phyloP scores from a whole-genome alignment of 2,888 invertebrate species.

The Rhaphigaster nebulosa region DNA sequence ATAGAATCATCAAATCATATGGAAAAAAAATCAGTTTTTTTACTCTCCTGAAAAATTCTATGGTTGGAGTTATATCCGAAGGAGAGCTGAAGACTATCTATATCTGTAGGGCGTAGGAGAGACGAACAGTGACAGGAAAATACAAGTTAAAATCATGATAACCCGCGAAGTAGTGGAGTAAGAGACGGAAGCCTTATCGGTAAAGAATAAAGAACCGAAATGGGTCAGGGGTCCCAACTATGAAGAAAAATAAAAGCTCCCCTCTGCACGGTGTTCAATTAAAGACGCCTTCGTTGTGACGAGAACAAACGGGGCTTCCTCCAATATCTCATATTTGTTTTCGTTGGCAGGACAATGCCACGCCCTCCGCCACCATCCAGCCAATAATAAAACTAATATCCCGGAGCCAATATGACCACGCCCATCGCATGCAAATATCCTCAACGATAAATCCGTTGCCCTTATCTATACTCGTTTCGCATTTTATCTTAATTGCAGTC shows the following conservation, averaged over 20 bases:
- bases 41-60: too few relatives aligned
- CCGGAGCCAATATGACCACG: not conserved
- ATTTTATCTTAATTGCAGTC: constrained; percentile 20
- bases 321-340: constrained; percentile 41
- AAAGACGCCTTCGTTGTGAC: constrained; percentile 24
- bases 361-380: not conserved
- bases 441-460: not conserved
- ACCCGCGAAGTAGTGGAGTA: not conserved
- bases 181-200: constrained; percentile 18
- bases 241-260: constrained; percentile 28
- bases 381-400: constrained; percentile 41
- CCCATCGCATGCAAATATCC: constrained; percentile 36
- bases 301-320: constrained; percentile 20
- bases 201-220: constrained; percentile 25
- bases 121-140: not conserved
- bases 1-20: too few relatives aligned
- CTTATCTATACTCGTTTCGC: not conserved
- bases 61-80: too few relatives aligned
- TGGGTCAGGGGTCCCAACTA: not conserved
- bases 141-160: not conserved
- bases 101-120: not conserved
- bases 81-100: not conserved
- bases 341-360: constrained; percentile 19
- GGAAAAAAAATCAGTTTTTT: too few relatives aligned
- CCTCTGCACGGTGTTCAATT: not conserved